Conservation (phyloP, 2,797 vertebrate genomes). For the Siniperca scherzeri region DNA sequence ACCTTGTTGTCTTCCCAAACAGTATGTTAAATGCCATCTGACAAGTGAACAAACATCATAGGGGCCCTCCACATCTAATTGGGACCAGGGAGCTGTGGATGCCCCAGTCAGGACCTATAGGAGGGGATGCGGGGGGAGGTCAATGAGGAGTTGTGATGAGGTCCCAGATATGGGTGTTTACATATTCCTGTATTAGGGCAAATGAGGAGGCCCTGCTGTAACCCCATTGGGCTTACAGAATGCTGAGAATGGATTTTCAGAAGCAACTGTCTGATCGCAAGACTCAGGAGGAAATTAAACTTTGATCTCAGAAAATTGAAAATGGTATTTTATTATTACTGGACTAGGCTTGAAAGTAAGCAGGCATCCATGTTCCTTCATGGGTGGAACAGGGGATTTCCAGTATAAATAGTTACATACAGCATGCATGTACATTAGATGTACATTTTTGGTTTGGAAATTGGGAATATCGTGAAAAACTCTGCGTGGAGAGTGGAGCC, state of each 20-base stretch:
- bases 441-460: background rate
- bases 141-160: conserved; percentile 38
- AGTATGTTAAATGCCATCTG: conserved; percentile 57
- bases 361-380: background rate
- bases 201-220: conserved; percentile 20
- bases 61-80: conserved; percentile 23
- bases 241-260: conserved; percentile 32
- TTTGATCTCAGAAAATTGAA: conserved; percentile 29
- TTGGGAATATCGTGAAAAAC: background rate
- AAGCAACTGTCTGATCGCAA: conserved; percentile 29
- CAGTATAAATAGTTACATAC: background rate
- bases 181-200: conserved; percentile 35
- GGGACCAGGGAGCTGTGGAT: conserved; percentile 9
- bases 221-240: conserved; percentile 12
- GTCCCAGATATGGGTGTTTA: conserved; percentile 51
- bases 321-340: conserved; percentile 12
- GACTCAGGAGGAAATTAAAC: conserved; percentile 53
- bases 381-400: background rate
- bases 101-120: conserved; percentile 34
- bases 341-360: conserved; percentile 3
- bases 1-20: conserved; percentile 62
- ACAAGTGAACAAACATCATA: conserved; percentile 70
- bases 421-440: background rate
- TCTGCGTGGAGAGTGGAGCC: too few relatives aligned
- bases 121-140: conserved; percentile 13